Percentiles rank a stretch among this genome's conserved stretches.
Evolutionary conservation across 2,888 invertebrate species (phyloP).

Genomic region (Andrena chrysosceles): DNA sequence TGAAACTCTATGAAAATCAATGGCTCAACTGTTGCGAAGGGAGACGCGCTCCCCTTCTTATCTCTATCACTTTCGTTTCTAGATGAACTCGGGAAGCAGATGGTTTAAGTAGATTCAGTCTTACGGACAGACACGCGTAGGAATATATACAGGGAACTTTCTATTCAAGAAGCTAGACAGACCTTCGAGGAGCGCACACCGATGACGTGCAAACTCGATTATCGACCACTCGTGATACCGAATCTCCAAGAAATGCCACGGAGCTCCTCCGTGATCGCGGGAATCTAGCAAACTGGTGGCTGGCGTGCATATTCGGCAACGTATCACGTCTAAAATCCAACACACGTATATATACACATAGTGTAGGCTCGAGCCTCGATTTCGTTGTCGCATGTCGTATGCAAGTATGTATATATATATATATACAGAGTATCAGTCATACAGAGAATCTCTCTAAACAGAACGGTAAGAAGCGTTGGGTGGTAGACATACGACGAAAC

Average conservation of each 20-base stretch:
- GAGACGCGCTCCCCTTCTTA: conserved; percentile 22
- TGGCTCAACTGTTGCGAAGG: not conserved
- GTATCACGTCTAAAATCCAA: conserved; percentile 40
- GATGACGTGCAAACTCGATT: not conserved
- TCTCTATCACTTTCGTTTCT: conserved; percentile 13
- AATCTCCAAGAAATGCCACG: no score
- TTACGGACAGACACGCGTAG: no score
- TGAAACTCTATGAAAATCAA: conserved; percentile 27
- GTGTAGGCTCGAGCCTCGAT: not conserved
- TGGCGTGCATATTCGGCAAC: conserved; percentile 45
- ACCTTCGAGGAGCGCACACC: conserved; percentile 45
- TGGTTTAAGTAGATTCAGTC: no score
- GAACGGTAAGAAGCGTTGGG: conserved; percentile 45
- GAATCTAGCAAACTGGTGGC: conserved; percentile 32
- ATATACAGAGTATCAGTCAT: conserved; percentile 38
- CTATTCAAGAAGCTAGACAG: not conserved
- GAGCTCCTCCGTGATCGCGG: not conserved
- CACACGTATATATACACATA: conserved; percentile 28
- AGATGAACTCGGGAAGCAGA: no score
- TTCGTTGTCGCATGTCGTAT: not conserved
- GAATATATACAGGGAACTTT: no score
- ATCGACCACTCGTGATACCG: no score
- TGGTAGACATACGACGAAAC: conserved; percentile 30
- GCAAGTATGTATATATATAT: conserved; percentile 19
- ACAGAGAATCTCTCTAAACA: conserved; percentile 37